A percentile compares a stretch with the other conserved stretches of the same genome.
phyloP scores from a whole-genome alignment of 1,140 invertebrate genomes.

The Brachionus paranguensis region DNA sequence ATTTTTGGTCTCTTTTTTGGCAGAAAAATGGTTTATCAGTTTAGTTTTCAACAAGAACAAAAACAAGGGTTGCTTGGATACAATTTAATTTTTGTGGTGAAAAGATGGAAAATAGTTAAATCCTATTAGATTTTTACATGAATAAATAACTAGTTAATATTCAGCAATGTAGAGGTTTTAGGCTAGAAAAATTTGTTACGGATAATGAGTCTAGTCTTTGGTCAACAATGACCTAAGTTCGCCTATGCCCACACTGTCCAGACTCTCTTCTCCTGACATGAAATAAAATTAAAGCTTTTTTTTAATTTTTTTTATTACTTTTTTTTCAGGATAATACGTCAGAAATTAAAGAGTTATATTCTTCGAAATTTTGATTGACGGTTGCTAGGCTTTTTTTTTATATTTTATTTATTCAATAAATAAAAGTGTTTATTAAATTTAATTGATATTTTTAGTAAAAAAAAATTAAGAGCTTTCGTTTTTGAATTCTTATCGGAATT shows the following conservation, averaged over 20 bases:
- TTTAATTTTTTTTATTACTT: not conserved
- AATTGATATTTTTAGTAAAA: constrained; percentile 8
- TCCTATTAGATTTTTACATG: not conserved
- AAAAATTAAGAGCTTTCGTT: not conserved
- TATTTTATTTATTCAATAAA: not conserved
- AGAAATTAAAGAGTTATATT: constrained; percentile 12
- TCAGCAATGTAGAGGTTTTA: not conserved
- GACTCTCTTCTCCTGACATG: not conserved
- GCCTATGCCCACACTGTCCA: not conserved
- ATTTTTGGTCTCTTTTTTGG: constrained; percentile 23
- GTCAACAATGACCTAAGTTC: not conserved
- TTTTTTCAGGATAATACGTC: constrained; percentile 16
- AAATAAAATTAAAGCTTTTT: not conserved
- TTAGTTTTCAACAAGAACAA: not conserved
- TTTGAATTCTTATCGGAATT: not conserved
- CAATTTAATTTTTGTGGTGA: not conserved
- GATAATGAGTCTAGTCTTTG: not conserved
- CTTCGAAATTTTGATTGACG: constrained; percentile 5
- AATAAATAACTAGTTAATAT: not conserved
- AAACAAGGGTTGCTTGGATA: constrained; percentile 22
- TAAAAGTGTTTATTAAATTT: constrained; percentile 20
- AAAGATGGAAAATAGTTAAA: not conserved
- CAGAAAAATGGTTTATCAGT: constrained; percentile 19
- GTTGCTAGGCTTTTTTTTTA: constrained; percentile 6
- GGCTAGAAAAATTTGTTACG: not conserved